A percentile compares a stretch with the other conserved stretches of the same genome.
Conservation (phyloP, 2,113 vertebrate genomes). For the Sciurus niger region DNA sequence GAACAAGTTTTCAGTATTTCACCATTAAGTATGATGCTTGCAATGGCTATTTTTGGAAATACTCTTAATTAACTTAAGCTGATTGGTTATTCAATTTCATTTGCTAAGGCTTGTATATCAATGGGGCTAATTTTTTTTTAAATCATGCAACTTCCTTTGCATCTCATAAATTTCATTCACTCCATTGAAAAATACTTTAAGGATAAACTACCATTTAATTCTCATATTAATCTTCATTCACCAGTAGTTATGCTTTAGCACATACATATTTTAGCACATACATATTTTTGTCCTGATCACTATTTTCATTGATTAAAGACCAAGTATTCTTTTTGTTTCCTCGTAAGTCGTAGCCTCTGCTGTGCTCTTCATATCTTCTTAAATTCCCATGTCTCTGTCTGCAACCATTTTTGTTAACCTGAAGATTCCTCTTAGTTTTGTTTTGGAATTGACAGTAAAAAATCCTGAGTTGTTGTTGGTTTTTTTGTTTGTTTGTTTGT, state of each 20-base stretch:
- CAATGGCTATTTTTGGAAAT: neutral
- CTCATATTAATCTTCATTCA: too few species aligned
- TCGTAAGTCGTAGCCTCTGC: neutral
- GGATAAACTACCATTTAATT: too few species aligned
- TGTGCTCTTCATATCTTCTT: neutral
- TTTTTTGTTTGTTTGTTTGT: neutral
- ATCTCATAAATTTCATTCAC: too few species aligned
- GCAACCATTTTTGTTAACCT: neutral
- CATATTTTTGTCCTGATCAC: neutral
- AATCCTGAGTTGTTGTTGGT: neutral
- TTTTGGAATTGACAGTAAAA: neutral
- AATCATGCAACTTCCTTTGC: neutral
- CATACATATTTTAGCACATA: neutral
- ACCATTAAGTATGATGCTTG: neutral
- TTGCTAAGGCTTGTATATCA: neutral
- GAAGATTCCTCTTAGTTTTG: neutral
- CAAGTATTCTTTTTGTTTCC: neutral
- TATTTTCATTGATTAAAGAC: neutral
- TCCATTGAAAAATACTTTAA: too few species aligned
- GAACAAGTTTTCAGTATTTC: neutral
- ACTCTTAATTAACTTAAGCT: too few species aligned
- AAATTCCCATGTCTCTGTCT: neutral
- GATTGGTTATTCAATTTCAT: neutral
- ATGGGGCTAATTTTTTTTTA: neutral
- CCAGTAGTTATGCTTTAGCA: neutral